Evolutionary conservation across 1,140 invertebrate genomes (phyloP).

Genomic region (Penaeus indicus): DNA sequence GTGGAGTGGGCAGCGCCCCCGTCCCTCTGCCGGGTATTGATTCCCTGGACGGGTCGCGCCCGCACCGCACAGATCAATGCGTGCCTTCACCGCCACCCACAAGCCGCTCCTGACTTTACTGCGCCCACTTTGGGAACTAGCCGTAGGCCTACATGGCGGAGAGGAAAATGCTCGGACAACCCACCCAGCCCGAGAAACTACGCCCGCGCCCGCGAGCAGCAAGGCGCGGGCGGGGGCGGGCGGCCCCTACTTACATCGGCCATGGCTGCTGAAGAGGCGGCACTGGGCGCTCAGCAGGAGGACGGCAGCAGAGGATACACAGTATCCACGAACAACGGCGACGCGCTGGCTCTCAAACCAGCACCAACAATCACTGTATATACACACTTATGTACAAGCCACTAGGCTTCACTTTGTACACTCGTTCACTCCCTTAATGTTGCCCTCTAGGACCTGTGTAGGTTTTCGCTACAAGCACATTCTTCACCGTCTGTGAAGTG

Average conservation of each 20-base stretch:
- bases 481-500: constrained; percentile 46
- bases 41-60: constrained; percentile 22
- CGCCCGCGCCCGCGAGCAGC: not conserved
- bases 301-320: constrained; percentile 60
- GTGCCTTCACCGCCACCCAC: constrained; percentile 27
- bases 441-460: constrained; percentile 53
- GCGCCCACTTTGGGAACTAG: not conserved
- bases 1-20: not conserved
- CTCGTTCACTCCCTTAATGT: constrained; percentile 46
- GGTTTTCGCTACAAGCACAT: constrained; percentile 59
- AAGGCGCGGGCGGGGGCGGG: not conserved
- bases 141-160: too few species aligned
- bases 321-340: constrained; percentile 54
- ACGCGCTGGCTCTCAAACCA: constrained; percentile 48
- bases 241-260: constrained; percentile 49
- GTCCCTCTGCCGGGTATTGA: constrained; percentile 39
- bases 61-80: constrained; percentile 43
- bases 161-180: too few species aligned
- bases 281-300: constrained; percentile 36
- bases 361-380: constrained; percentile 54
- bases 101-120: constrained; percentile 9
- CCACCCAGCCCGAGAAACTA: not conserved
- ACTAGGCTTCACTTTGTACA: constrained; percentile 59
- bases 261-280: constrained; percentile 50
- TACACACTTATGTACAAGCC: constrained; percentile 58